Percentiles rank a stretch among this genome's conserved stretches.
These are phyloP conservation scores for Drosophila athabasca DNA, from an alignment of 1,140 invertebrate species.

Conservation along the genomic window DNA sequence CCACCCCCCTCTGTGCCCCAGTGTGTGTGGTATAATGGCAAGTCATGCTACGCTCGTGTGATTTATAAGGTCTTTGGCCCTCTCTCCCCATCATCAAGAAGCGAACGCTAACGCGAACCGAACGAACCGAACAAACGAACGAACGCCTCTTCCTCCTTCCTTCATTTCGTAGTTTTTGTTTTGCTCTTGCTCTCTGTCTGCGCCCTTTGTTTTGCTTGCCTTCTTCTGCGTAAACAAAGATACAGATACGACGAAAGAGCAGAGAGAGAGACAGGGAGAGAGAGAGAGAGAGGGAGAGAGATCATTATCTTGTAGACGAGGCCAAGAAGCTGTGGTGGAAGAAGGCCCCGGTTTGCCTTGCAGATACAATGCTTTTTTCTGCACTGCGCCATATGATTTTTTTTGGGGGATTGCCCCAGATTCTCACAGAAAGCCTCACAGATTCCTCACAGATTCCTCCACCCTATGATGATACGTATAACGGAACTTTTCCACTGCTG, in stretches of 20 bases:
- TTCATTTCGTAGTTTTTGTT: constrained; percentile 37
- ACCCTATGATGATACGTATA: not conserved
- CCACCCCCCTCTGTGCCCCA: constrained; percentile 17
- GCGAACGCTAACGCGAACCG: too few species aligned
- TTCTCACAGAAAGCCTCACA: not conserved
- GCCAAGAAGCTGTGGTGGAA: constrained; percentile 6
- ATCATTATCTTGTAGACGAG: constrained; percentile 40
- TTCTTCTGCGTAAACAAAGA: constrained; percentile 51
- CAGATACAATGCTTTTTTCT: constrained; percentile 14
- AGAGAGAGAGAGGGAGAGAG: constrained; percentile 11
- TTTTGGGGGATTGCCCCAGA: constrained; percentile 16
- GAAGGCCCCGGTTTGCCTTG: not conserved
- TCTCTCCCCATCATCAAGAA: constrained; percentile 13
- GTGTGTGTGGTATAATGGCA: constrained; percentile 58
- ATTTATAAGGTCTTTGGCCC: constrained; percentile 81
- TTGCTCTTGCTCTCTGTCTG: constrained; percentile 37
- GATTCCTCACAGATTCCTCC: too few species aligned
- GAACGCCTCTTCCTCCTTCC: constrained; percentile 14
- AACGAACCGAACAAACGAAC: too few species aligned
- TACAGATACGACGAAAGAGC: constrained; percentile 54
- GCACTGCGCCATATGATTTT: not conserved
- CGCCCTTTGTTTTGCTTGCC: constrained; percentile 77
- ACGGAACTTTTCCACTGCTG: constrained; percentile 10
- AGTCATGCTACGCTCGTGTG: constrained; percentile 80
- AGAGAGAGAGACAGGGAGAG: constrained; percentile 24